phyloP scores from a whole-genome alignment of 2,113 vertebrate species.

The Clinocottus analis region DNA sequence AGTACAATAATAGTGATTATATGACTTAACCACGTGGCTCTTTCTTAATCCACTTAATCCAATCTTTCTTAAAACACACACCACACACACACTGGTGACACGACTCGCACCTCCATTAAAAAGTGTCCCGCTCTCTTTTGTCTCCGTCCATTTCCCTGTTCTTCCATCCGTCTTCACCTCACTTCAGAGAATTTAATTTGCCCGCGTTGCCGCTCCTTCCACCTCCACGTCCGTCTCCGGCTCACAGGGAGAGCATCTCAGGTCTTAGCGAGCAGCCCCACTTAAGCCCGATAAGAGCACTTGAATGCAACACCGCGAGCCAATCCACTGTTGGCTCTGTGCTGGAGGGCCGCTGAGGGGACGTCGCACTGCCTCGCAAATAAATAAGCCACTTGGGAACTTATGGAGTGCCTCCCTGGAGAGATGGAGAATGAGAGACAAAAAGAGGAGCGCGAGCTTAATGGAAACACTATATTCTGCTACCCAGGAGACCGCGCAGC shows the following conservation, averaged over 20 bases:
- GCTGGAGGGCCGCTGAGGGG: conserved; percentile 45
- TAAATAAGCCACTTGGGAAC: conserved; percentile 68
- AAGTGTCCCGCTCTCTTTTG: background rate
- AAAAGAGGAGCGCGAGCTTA: conserved; percentile 48
- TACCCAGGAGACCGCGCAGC: conserved; percentile 39
- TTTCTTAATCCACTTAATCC: conserved; percentile 6
- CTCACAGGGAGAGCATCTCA: conserved; percentile 7
- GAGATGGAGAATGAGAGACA: conserved; percentile 25
- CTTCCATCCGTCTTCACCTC: conserved; percentile 19
- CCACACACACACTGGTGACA: background rate
- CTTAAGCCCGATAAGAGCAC: conserved; percentile 55
- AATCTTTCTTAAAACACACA: conserved; percentile 4
- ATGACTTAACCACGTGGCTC: background rate
- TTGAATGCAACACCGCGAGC: conserved; percentile 48
- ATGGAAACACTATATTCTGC: conserved; percentile 46
- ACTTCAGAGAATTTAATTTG: conserved; percentile 35
- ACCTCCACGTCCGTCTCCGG: background rate
- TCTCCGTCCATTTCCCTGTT: conserved; percentile 13
- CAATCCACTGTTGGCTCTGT: conserved; percentile 44
- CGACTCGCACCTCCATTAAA: background rate
- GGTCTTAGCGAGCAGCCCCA: conserved; percentile 36
- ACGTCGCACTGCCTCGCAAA: conserved; percentile 28
- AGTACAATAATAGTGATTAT: background rate
- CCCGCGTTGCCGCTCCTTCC: conserved; percentile 7
- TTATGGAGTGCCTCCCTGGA: conserved; percentile 45